phyloP scores from a whole-genome alignment of 2,113 vertebrate species.

The Crotalus viridis region DNA sequence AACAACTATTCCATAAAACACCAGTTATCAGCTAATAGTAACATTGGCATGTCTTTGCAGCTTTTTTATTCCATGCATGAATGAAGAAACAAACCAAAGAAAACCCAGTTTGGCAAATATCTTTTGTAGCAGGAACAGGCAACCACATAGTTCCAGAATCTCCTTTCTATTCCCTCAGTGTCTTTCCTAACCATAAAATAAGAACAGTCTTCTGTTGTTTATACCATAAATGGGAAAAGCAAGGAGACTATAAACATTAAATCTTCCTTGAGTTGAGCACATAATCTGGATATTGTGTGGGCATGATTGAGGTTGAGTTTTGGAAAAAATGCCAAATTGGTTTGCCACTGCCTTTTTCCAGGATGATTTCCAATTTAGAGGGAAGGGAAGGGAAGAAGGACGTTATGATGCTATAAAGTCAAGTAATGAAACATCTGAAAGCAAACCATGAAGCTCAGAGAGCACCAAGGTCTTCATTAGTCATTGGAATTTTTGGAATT shows the following conservation, averaged over 20 bases:
- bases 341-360: not conserved
- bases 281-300: not conserved
- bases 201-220: not conserved
- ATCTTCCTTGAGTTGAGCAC: not conserved
- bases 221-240: not conserved
- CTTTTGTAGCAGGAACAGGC: not conserved
- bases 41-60: slow-evolving; percentile 10
- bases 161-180: not conserved
- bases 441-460: not conserved
- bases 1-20: slow-evolving; percentile 25
- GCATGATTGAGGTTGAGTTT: not conserved
- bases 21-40: slow-evolving; percentile 40
- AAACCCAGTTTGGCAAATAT: slow-evolving; percentile 17
- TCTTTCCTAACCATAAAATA: not conserved
- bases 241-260: not conserved
- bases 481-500: not conserved
- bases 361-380: not conserved
- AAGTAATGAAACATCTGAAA: not conserved
- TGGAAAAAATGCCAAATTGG: not conserved
- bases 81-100: not conserved
- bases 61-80: slow-evolving; percentile 30
- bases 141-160: not conserved
- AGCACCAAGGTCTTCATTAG: not conserved
- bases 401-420: not conserved
- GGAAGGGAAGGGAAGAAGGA: not conserved